phyloP scores from a whole-genome alignment of 2,888 invertebrate species.

The Neoaliturus tenellus region DNA sequence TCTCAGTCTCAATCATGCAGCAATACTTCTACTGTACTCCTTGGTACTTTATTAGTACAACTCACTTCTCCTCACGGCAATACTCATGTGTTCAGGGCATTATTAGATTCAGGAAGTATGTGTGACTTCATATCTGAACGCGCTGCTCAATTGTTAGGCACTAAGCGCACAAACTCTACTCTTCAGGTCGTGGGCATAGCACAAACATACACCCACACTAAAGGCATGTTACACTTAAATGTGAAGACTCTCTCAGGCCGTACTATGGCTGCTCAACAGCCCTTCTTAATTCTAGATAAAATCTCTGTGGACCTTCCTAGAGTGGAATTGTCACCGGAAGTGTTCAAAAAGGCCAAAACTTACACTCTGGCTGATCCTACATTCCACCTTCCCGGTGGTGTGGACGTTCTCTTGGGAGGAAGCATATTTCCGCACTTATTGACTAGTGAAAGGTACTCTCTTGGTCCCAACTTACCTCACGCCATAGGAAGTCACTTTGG shows the following conservation, averaged over 20 bases:
- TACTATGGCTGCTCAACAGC: not conserved
- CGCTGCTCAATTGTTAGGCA: conserved; percentile 18
- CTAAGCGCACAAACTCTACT: not conserved
- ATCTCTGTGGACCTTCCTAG: not conserved
- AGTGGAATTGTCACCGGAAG: not conserved
- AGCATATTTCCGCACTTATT: not conserved
- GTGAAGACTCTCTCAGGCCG: conserved; percentile 15
- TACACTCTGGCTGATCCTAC: conserved; percentile 3
- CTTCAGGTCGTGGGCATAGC: not conserved
- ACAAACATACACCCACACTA: not conserved
- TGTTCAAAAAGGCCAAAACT: not conserved
- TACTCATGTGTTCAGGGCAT: no score
- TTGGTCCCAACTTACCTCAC: not conserved
- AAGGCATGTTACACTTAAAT: not conserved
- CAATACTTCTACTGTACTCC: no score
- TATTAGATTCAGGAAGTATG: no score
- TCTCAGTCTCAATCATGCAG: no score
- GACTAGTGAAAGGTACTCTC: not conserved
- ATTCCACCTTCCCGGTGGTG: not conserved
- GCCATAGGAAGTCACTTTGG: not conserved
- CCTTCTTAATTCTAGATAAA: conserved; percentile 7
- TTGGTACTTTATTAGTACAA: no score
- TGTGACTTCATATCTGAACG: no score
- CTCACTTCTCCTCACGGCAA: no score
- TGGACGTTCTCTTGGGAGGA: not conserved